phyloP scores from a whole-genome alignment of 2,888 invertebrate genomes.

The Tetragonula carbonaria region DNA sequence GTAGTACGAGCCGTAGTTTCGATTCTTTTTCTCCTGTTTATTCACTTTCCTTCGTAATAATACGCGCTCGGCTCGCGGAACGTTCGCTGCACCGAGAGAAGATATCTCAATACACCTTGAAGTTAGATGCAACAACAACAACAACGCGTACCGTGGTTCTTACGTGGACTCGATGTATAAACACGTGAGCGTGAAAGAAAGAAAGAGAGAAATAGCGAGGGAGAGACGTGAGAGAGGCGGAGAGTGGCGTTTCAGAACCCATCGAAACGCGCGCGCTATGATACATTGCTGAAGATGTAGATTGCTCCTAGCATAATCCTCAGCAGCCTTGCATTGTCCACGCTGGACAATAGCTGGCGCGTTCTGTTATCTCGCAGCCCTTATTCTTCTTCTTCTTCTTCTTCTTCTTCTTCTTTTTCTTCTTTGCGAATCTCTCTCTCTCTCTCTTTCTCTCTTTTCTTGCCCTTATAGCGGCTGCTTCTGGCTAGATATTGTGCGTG shows the following conservation, averaged over 20 bases:
- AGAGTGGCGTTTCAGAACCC: not conserved
- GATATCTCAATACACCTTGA: conserved; percentile 75
- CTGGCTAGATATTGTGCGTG: conserved; percentile 45
- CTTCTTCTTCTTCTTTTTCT: conserved; percentile 9
- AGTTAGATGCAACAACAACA: conserved; percentile 64
- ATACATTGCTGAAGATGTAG: conserved; percentile 81
- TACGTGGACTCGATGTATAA: conserved; percentile 3
- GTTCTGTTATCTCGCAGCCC: conserved; percentile 68
- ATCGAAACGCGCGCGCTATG: conserved; percentile 68
- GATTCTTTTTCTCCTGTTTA: too few relatives aligned
- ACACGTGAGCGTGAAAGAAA: not conserved
- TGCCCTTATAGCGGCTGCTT: not conserved
- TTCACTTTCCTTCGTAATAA: not conserved
- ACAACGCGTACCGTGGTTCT: conserved; percentile 35
- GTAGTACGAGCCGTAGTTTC: not conserved
- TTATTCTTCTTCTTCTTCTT: conserved; percentile 41
- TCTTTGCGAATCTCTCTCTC: conserved; percentile 11
- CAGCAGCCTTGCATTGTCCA: conserved; percentile 80
- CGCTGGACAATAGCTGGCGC: conserved; percentile 75
- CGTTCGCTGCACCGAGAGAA: conserved; percentile 6
- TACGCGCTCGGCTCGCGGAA: not conserved
- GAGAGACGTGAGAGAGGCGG: not conserved
- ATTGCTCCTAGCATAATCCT: conserved; percentile 76
- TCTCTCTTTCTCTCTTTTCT: not conserved
- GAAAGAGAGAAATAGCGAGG: not conserved